Percentiles rank a stretch among this genome's conserved stretches.
These are phyloP conservation scores for Coturnix japonica DNA, from an alignment of 2,113 vertebrate species.

Conservation along the genomic window DNA sequence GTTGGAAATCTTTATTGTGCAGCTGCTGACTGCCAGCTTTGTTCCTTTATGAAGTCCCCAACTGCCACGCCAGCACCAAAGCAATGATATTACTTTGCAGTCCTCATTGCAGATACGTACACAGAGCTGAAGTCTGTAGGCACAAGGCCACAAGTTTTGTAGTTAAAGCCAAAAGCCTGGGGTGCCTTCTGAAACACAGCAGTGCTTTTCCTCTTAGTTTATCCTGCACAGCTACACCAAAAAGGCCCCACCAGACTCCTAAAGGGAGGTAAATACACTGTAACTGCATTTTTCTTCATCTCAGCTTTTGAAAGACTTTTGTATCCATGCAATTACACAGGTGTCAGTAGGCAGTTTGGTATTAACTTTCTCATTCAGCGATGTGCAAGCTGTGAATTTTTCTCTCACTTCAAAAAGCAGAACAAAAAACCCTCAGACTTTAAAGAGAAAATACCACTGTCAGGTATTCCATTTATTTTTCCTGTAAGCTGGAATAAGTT, in stretches of 20 bases:
- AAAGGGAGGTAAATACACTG: background rate
- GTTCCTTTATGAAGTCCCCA: background rate
- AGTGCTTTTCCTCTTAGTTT: background rate
- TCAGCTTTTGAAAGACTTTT: background rate
- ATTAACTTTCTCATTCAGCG: background rate
- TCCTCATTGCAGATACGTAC: background rate
- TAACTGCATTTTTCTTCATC: background rate
- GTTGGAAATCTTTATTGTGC: background rate
- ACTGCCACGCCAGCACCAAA: background rate
- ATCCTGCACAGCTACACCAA: background rate
- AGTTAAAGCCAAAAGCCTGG: background rate
- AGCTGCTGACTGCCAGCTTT: background rate
- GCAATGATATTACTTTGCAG: background rate
- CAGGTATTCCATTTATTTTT: background rate
- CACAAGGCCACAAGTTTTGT: rapidly evolving
- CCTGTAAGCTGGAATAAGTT: background rate
- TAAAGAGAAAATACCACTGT: background rate
- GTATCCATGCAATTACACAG: background rate
- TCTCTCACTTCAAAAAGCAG: background rate
- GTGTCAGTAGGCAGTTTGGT: background rate
- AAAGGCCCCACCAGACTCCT: background rate
- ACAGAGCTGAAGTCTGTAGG: rapidly evolving
- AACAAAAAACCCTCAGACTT: background rate
- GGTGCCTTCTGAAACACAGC: background rate
- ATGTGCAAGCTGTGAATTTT: background rate